A percentile compares a stretch with the other conserved stretches of the same genome.
Evolutionary conservation across 2,888 invertebrate species (phyloP).

Genomic region (Callyntrura sp.): DNA sequence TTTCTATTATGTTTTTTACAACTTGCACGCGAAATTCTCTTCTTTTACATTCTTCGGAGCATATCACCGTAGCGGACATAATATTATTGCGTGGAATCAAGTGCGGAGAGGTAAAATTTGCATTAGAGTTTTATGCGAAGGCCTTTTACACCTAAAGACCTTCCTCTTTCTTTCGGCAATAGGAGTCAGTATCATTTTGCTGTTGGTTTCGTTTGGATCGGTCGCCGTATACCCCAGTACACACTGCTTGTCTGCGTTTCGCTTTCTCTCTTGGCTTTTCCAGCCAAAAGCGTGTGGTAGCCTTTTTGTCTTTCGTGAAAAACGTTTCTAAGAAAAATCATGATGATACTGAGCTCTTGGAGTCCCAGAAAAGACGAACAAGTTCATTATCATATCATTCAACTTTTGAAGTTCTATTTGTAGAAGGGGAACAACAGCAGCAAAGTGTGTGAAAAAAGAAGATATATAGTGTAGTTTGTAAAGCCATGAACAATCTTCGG

Average conservation of each 20-base stretch:
- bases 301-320: constrained; percentile 10
- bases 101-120: constrained; percentile 78
- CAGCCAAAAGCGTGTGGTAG: neutral
- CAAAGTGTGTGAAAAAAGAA: constrained; percentile 13
- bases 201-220: constrained; percentile 73
- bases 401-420: constrained; percentile 62
- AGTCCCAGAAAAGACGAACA: constrained; percentile 18
- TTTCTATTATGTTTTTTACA: constrained; percentile 57
- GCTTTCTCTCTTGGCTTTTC: constrained; percentile 47
- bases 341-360: constrained; percentile 38
- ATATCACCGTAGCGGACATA: constrained; percentile 49
- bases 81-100: constrained; percentile 73
- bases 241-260: neutral
- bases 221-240: constrained; percentile 25
- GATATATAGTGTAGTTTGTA: neutral
- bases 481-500: constrained; percentile 17
- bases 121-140: constrained; percentile 74
- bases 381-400: constrained; percentile 56
- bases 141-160: constrained; percentile 76
- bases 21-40: constrained; percentile 45
- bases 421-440: constrained; percentile 25
- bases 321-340: constrained; percentile 27
- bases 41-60: constrained; percentile 20
- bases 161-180: constrained; percentile 66
- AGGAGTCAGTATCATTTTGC: constrained; percentile 76